Conservation (phyloP, 2,113 vertebrate species). For the Plecturocebus donacophilus region DNA sequence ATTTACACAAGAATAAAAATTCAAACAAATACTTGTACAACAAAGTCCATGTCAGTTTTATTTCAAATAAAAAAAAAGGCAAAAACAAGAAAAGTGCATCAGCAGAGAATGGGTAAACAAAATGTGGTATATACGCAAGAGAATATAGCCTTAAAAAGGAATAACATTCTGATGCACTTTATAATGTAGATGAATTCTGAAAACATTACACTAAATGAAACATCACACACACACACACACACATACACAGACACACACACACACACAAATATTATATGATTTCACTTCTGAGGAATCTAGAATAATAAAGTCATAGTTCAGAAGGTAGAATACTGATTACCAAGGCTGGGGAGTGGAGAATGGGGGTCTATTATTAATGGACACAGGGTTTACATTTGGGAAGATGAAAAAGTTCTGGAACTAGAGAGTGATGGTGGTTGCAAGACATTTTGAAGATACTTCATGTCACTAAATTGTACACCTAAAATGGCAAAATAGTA, state of each 20-base stretch:
- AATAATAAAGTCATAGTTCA: background rate
- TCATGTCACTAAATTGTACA: background rate
- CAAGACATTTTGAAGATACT: background rate
- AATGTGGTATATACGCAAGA: accelerated
- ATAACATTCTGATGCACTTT: no score
- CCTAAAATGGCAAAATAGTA: no score
- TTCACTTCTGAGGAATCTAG: background rate
- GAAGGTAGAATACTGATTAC: background rate
- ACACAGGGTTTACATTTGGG: background rate
- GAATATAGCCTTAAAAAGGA: background rate
- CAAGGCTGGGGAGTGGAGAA: background rate
- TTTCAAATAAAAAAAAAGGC: background rate
- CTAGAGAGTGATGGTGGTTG: background rate
- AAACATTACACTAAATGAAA: no score
- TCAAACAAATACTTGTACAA: background rate
- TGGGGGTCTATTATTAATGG: no score
- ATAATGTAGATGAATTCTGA: no score
- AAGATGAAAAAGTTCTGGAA: background rate
- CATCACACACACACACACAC: no score
- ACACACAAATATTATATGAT: background rate
- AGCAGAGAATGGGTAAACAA: background rate
- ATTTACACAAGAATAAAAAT: background rate
- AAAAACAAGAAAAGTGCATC: background rate
- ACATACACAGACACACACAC: no score
- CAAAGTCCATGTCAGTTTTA: background rate